Percentiles rank a stretch among this genome's conserved stretches.
Evolutionary conservation across 2,797 vertebrate species (phyloP).

Genomic region (Calcarius lapponicus): DNA sequence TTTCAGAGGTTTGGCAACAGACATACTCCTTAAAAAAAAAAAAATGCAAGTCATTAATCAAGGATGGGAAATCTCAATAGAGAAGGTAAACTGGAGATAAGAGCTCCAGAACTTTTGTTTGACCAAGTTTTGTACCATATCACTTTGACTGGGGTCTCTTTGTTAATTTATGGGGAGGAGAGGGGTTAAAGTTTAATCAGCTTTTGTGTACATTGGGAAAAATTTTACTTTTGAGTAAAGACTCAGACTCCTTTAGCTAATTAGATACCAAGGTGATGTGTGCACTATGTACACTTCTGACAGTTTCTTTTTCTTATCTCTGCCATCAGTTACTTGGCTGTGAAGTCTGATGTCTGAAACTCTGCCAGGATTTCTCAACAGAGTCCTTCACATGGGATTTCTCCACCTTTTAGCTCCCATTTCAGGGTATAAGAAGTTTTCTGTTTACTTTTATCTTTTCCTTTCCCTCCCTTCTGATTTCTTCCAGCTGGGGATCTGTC

Average conservation of each 20-base stretch:
- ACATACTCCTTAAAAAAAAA: neutral
- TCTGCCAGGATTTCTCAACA: constrained; percentile 5
- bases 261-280: neutral
- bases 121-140: neutral
- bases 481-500: neutral
- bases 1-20: neutral
- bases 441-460: neutral
- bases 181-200: neutral
- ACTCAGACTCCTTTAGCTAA: neutral
- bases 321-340: neutral
- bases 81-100: neutral
- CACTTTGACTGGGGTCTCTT: neutral
- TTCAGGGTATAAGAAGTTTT: neutral
- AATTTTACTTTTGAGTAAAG: neutral
- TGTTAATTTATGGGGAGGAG: neutral
- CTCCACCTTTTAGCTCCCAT: neutral
- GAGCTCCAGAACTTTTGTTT: neutral
- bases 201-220: neutral
- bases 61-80: neutral
- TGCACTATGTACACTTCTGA: neutral
- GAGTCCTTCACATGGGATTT: neutral
- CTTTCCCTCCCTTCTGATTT: neutral
- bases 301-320: neutral
- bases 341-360: neutral
- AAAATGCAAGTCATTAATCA: neutral